Percentiles rank a stretch among this genome's conserved stretches.
Conservation (phyloP, 1,140 invertebrate genomes). For the Lanistes nyassanus region DNA sequence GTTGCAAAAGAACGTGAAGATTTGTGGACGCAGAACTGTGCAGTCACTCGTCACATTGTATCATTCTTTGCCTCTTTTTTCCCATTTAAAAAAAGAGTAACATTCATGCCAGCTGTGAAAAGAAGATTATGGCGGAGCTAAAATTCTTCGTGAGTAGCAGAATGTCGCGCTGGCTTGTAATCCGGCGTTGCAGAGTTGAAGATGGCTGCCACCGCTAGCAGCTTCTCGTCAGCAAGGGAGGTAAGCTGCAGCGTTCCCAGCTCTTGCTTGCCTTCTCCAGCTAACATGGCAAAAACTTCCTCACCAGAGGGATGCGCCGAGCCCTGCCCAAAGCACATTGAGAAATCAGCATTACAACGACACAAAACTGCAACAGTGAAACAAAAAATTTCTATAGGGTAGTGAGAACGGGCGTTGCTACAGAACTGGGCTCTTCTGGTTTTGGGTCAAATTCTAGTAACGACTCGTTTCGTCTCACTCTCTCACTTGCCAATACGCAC, state of each 20-base stretch:
- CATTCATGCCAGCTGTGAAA: no score
- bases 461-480: neutral
- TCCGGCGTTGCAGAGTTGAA: slow-evolving; percentile 14
- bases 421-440: neutral
- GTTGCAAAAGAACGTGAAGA: no score
- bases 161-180: neutral
- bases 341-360: neutral
- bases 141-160: neutral
- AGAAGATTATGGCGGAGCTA: neutral
- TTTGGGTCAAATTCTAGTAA: neutral
- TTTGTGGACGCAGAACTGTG: no score
- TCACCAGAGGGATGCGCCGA: slow-evolving; percentile 8
- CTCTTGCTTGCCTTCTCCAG: neutral
- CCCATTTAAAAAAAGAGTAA: no score
- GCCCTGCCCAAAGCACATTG: neutral
- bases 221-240: neutral
- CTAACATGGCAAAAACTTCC: slow-evolving; percentile 15
- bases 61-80: no score
- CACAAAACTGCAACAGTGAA: neutral
- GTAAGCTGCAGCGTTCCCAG: slow-evolving; percentile 1
- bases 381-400: neutral
- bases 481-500: neutral
- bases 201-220: slow-evolving; percentile 20
- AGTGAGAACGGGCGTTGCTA: neutral
- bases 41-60: no score